Evolutionary conservation across 2,888 invertebrate genomes (phyloP).

Genomic region (Philereme vetulata): DNA sequence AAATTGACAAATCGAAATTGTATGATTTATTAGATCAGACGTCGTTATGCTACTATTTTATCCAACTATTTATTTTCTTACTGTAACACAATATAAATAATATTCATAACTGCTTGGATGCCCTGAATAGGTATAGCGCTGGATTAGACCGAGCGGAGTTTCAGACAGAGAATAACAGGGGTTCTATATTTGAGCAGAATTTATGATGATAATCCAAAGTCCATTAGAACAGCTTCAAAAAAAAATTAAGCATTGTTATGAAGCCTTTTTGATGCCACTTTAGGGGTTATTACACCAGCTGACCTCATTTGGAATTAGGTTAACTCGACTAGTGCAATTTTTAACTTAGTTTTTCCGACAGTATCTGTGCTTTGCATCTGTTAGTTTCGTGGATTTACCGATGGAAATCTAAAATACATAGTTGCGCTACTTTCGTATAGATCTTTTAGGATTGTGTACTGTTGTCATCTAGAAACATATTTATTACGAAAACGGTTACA

Average conservation of each 20-base stretch:
- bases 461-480: too few relatives aligned
- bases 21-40: slow-evolving; percentile 4
- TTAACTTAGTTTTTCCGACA: slow-evolving; percentile 29
- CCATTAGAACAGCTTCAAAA: slow-evolving; percentile 18
- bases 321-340: slow-evolving; percentile 34
- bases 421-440: slow-evolving; percentile 8
- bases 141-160: slow-evolving; percentile 1
- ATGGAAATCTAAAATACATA: slow-evolving; percentile 9
- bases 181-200: slow-evolving; percentile 6
- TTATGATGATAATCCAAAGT: slow-evolving; percentile 31
- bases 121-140: slow-evolving; percentile 1
- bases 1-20: slow-evolving; percentile 11
- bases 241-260: slow-evolving; percentile 17
- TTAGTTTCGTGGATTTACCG: slow-evolving; percentile 21
- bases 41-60: neutral
- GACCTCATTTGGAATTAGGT: slow-evolving; percentile 38
- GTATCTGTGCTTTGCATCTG: slow-evolving; percentile 30
- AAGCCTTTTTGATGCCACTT: slow-evolving; percentile 16
- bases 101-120: neutral
- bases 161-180: slow-evolving; percentile 1
- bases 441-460: neutral
- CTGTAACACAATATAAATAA: neutral
- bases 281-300: slow-evolving; percentile 31
- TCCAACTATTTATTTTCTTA: too few relatives aligned
- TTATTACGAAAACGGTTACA: too few relatives aligned